phyloP scores from a whole-genome alignment of 2,888 invertebrate genomes.

The Ferrisia virgata region DNA sequence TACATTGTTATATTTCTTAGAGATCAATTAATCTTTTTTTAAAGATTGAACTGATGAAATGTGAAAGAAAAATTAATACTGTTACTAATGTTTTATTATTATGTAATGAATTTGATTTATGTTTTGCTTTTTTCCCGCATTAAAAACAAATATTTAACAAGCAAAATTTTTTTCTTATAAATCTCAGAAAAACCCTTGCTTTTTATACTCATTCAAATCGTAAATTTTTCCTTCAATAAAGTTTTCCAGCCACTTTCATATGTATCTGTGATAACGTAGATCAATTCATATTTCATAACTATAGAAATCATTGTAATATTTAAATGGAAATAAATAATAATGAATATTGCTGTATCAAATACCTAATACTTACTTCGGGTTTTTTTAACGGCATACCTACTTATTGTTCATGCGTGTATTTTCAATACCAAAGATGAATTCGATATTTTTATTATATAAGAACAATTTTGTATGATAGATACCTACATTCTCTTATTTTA shows the following conservation, averaged over 20 bases:
- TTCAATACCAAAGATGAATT: slow-evolving; percentile 24
- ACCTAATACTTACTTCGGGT: neutral
- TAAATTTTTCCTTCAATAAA: slow-evolving; percentile 15
- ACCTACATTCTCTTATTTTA: neutral
- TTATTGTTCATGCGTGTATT: neutral
- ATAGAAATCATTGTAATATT: neutral
- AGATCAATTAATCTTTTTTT: no score
- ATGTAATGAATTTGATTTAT: no score
- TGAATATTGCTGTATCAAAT: neutral
- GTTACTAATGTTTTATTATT: no score
- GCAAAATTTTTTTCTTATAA: no score
- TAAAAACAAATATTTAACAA: no score
- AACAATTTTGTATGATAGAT: slow-evolving; percentile 10
- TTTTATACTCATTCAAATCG: neutral
- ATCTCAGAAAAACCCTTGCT: no score
- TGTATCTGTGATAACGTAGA: slow-evolving; percentile 4
- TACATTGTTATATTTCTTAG: no score
- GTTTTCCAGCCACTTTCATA: neutral
- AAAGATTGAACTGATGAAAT: no score
- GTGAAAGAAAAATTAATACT: no score
- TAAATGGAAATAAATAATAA: neutral
- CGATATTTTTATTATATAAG: neutral
- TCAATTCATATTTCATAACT: neutral
- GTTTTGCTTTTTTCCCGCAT: no score
- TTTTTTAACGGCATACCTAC: neutral